Base-by-base conservation (phyloP, 2,113 vertebrate genomes). In the Poeciliopsis turrubarensis region DNA sequence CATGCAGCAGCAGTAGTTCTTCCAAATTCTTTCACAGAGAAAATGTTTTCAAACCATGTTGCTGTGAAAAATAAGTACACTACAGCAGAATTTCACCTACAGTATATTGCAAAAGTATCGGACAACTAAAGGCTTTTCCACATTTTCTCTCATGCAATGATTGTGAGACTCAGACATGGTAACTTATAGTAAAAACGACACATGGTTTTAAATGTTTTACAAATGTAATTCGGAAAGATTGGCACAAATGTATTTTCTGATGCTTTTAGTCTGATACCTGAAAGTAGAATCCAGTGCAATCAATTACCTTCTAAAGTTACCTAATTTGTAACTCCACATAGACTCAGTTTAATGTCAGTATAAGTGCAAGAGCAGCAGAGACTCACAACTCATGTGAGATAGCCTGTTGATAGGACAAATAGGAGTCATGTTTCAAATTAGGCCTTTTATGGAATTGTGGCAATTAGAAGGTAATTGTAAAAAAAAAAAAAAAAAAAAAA, bases 41-140 rank as follows among this genome's bases (percentile, higher is more conserved):
- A 79, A 86, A 69, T 75, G 67, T 85, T 73, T 73, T 74, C 30
- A 87, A 68, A 68, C 61, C 73, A 67, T 77, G 73, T 85, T 66
- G 65, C 77, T 51, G 37, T 80, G 76, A 60, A 70, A 37, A 60
- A 74, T 15, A 57, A n/a, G 4, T 57, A n/a, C 25, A 25, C 22
- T n/a, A 57, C 8, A 9, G 5, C 22, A n/a, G 9, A 57, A n/a
- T 57, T 41, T 10, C 7, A 57, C 51, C 51, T 57, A 25, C 19
- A n/a, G 51, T 57, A 3, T 57, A 25, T 57, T 57, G 19, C 51
- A 57, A n/a, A n/a, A 25, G 25, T 11, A 9, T 47, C 5, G 5
- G 6, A 47, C 44, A 15, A 19, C 44, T 47, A 6, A 1, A 47
- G 19, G 5, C 34, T 19, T 47, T 1, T 19, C 5, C 44, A 47